Percentiles rank a stretch among this genome's conserved stretches.
Evolutionary conservation across 2,888 invertebrate species (phyloP).

Genomic region (Bedellia somnulentella): DNA sequence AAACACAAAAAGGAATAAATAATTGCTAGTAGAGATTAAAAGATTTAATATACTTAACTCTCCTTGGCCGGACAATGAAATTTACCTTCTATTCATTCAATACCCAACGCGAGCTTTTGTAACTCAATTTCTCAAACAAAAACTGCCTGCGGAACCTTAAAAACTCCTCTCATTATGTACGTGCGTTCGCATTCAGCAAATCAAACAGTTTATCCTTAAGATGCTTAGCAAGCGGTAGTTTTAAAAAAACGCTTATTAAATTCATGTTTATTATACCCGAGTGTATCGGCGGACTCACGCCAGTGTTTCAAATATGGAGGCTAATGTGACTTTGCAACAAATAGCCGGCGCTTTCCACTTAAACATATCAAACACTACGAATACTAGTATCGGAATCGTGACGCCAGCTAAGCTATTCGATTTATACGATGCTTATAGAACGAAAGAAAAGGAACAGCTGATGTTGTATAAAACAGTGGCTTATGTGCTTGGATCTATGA

Average conservation of each 20-base stretch:
- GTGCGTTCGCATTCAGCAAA: constrained; percentile 22
- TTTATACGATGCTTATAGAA: constrained; percentile 32
- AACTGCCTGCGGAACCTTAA: constrained; percentile 22
- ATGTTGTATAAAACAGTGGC: constrained; percentile 55
- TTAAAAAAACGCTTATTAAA: constrained; percentile 20
- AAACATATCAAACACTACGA: constrained; percentile 20
- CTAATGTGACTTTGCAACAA: constrained; percentile 12
- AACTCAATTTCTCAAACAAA: too few species aligned
- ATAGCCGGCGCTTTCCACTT: constrained; percentile 24
- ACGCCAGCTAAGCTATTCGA: constrained; percentile 20
- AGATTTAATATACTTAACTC: too few species aligned
- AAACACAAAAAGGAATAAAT: too few species aligned
- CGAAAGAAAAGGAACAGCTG: constrained; percentile 35
- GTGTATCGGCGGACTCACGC: neutral
- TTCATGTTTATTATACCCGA: neutral
- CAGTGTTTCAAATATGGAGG: constrained; percentile 7
- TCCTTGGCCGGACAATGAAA: too few species aligned
- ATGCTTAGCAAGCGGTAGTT: constrained; percentile 20
- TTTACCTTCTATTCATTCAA: too few species aligned
- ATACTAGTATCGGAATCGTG: constrained; percentile 23
- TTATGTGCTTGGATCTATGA: constrained; percentile 55
- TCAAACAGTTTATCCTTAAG: constrained; percentile 22
- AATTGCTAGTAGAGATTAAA: too few species aligned
- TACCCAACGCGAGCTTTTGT: too few species aligned
- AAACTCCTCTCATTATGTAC: constrained; percentile 28